Base-by-base conservation (phyloP, 2,113 vertebrate genomes). In the Cyrtonyx montezumae region DNA sequence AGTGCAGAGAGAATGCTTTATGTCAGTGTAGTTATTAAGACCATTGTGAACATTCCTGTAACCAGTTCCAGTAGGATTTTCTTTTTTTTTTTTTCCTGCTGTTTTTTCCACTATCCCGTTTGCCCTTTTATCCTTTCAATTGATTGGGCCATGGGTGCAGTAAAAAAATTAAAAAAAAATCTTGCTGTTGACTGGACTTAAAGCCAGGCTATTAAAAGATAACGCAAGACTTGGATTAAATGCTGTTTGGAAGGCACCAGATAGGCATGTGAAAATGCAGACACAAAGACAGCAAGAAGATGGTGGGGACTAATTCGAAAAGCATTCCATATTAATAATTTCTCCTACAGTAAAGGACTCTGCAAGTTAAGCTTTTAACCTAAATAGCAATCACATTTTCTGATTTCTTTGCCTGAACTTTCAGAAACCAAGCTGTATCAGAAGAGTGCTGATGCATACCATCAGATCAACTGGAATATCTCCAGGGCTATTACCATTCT, bases 1-100 rank as follows among this genome's bases (percentile, higher is more conserved):
- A 87, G 91, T 80, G 95, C 59, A 77, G 94, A 95, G 91, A 94
- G 91, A 95, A 94, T 95, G 95, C 90, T 94, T 96, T 96, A 94
- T 95, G 90, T 96, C 93, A 94, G 43, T 42, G 42, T 32, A 71
- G 51, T 91, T 95, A 94, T 79, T 95, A 92, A 91, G 90, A 90
- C 11, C 36, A 90, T 81, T 68, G 20, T 80, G 83, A 90, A 58
- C 45, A 76, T 91, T 93, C 82, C 85, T 0, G 0, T 84, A 90
- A 75, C 69, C 84, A 80, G 48, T 71, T 20, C 40, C 81, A 21
- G 48, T 61, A 74, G n/a, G 20, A 81, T 36, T 79, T 78, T 46
- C 28, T 7, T 22, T 26, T 2, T 46, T 65, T 62, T n/a, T 49
- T 79, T 15, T 23, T 14, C 45, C 11, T 34, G 6, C 40, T 46